phyloP scores from a whole-genome alignment of 2,888 invertebrate genomes.

The Lasioglossum marginatum region DNA sequence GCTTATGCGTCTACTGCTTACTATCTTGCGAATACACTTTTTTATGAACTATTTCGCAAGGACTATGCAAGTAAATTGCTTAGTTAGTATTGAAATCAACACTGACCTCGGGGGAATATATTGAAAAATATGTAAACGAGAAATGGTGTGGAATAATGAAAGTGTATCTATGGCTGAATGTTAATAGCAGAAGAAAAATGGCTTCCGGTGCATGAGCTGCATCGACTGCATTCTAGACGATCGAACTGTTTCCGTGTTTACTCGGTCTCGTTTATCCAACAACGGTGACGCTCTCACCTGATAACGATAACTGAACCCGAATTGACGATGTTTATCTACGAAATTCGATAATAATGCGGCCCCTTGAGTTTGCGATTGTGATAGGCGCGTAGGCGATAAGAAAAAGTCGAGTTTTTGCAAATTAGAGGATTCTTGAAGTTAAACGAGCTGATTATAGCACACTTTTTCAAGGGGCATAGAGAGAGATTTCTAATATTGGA shows the following conservation, averaged over 20 bases:
- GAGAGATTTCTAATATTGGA: no score
- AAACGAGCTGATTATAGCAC: background rate
- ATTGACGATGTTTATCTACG: background rate
- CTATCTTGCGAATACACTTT: background rate
- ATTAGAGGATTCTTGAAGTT: background rate
- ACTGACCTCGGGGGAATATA: no score
- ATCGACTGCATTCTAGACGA: background rate
- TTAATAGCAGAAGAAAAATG: background rate
- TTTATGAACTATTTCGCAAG: background rate
- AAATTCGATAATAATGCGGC: background rate
- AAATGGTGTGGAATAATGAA: background rate
- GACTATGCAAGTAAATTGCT: background rate
- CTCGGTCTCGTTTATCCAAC: background rate
- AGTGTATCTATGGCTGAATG: background rate
- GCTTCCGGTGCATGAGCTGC: background rate
- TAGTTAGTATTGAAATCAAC: background rate
- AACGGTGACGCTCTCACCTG: background rate
- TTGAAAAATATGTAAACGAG: background rate
- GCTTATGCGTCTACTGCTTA: background rate
- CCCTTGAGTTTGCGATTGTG: background rate
- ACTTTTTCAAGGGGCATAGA: no score
- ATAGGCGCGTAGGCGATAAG: background rate
- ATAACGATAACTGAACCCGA: slow-evolving; percentile 1
- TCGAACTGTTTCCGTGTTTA: background rate
- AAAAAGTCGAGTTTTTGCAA: background rate